phyloP scores from a whole-genome alignment of 1,140 invertebrate genomes.

The Drusus annulatus region DNA sequence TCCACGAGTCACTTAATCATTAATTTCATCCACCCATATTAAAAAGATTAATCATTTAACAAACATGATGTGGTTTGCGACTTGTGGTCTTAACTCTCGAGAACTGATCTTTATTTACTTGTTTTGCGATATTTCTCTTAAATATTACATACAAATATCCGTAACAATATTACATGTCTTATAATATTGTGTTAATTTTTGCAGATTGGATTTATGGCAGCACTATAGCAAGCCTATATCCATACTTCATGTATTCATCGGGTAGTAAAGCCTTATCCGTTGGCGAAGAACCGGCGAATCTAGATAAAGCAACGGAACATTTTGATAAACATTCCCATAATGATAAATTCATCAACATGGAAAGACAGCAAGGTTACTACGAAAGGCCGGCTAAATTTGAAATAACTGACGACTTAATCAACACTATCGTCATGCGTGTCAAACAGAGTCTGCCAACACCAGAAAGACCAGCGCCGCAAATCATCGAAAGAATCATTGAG shows the following conservation, averaged over 20 bases:
- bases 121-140: neutral
- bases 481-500: conserved; percentile 64
- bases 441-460: conserved; percentile 56
- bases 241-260: neutral
- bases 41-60: no score
- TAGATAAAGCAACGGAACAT: no score
- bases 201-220: conserved; percentile 27
- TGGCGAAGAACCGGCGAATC: neutral
- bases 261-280: neutral
- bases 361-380: neutral
- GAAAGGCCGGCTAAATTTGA: conserved; percentile 47
- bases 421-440: conserved; percentile 63
- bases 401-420: conserved; percentile 63
- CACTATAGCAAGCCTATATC: neutral
- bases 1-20: no score
- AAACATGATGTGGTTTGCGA: no score
- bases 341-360: neutral
- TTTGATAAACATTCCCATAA: no score
- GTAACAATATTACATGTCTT: neutral
- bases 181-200: conserved; percentile 15
- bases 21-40: no score
- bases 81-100: no score
- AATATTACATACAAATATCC: no score
- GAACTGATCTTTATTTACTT: neutral
- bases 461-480: conserved; percentile 56